Evolutionary conservation across 2,888 invertebrate species (phyloP).

Genomic region (Pharmacophagus antenor): DNA sequence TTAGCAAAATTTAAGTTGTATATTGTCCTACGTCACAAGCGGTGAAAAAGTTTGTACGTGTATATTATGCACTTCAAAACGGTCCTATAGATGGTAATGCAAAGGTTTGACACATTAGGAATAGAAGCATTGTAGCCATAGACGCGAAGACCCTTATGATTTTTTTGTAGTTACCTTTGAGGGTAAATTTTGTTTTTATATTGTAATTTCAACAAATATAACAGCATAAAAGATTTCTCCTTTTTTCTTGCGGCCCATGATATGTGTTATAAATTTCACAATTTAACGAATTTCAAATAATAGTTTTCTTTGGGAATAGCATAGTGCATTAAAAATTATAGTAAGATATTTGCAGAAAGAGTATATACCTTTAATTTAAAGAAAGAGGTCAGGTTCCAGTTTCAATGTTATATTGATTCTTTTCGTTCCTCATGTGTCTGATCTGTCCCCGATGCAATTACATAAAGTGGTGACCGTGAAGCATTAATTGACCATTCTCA

Average conservation of each 20-base stretch:
- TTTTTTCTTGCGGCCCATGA: not conserved
- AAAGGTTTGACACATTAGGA: not conserved
- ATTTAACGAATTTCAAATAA: not conserved
- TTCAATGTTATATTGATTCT: not conserved
- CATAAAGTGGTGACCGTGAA: not conserved
- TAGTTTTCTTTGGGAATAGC: no score
- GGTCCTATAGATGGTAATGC: not conserved
- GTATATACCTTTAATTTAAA: no score
- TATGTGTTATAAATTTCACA: not conserved
- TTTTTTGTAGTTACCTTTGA: not conserved
- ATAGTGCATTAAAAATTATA: no score
- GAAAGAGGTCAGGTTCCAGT: not conserved
- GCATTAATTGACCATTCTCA: constrained; percentile 1
- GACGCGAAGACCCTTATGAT: not conserved
- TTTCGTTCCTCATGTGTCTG: not conserved
- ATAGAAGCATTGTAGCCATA: not conserved
- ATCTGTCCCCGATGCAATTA: not conserved
- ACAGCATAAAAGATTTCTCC: no score
- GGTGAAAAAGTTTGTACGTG: not conserved
- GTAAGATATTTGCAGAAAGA: no score
- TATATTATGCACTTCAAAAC: not conserved
- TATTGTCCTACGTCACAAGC: not conserved
- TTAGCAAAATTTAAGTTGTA: no score
- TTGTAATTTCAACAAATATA: no score
- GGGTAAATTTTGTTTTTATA: not conserved